These are phyloP conservation scores for Nycticryphes semicollaris DNA, from an alignment of 2,113 vertebrate genomes.

Conservation along the genomic window DNA sequence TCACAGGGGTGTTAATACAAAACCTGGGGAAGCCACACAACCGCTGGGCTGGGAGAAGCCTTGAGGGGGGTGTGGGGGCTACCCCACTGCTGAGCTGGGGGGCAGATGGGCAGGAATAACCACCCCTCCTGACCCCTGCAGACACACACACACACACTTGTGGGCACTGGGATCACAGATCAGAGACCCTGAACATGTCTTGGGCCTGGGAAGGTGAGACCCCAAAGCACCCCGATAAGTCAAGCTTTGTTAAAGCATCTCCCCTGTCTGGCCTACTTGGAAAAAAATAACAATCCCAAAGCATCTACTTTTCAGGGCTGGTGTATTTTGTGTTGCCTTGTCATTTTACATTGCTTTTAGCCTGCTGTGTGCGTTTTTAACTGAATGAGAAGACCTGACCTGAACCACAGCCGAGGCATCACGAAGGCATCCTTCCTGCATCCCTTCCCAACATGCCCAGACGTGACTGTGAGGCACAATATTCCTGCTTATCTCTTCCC, in stretches of 20 bases:
- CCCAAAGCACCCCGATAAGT: background rate
- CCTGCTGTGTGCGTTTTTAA: background rate
- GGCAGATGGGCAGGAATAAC: background rate
- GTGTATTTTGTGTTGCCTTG: background rate
- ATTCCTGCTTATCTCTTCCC: background rate
- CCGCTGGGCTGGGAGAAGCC: background rate
- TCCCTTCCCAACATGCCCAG: background rate
- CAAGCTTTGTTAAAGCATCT: background rate
- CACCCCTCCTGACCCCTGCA: too few relatives aligned
- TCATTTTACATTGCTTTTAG: background rate
- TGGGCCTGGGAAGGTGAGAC: accelerated
- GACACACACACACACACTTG: accelerated
- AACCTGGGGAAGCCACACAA: accelerated
- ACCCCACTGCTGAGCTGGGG: background rate
- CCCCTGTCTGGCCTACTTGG: too few relatives aligned
- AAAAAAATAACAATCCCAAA: background rate
- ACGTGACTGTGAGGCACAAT: accelerated
- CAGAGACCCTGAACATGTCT: accelerated
- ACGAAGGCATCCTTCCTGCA: accelerated
- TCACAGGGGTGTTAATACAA: background rate
- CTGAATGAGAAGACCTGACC: background rate
- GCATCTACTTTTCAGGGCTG: background rate
- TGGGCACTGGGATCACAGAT: accelerated
- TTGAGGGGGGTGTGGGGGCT: accelerated
- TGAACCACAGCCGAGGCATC: background rate